These are phyloP conservation scores for Phorcus lineatus DNA, from an alignment of 2,888 invertebrate genomes.

Conservation along the genomic window DNA sequence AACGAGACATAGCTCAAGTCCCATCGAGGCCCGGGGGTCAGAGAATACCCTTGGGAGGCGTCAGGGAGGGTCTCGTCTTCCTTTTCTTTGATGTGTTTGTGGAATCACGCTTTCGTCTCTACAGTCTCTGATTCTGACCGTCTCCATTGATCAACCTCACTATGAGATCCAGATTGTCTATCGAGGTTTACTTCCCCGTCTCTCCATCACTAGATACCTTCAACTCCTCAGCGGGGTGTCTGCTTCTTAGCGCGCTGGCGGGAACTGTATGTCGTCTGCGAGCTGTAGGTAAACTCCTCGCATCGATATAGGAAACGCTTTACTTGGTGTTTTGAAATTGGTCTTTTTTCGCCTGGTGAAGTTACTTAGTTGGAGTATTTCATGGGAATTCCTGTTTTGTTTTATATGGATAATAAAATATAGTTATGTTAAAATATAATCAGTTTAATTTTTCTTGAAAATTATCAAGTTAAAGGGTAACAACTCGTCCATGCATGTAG, in stretches of 20 bases:
- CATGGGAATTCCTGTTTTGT: no score
- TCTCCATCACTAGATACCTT: neutral
- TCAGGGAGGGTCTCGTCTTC: constrained; percentile 12
- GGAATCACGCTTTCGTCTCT: neutral
- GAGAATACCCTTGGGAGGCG: neutral
- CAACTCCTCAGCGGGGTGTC: neutral
- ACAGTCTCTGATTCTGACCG: neutral
- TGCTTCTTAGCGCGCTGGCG: neutral
- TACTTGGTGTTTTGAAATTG: no score
- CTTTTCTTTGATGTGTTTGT: constrained; percentile 20
- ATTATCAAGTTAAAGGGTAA: no score
- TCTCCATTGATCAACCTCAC: neutral
- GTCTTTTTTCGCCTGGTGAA: no score
- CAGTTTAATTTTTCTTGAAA: no score
- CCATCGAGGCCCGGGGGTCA: neutral
- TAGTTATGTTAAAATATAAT: no score
- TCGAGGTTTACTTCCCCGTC: neutral
- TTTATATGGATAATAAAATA: no score
- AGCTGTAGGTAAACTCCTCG: neutral
- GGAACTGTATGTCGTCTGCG: neutral
- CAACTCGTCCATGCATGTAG: no score
- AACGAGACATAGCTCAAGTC: neutral
- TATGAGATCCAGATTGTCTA: constrained; percentile 9
- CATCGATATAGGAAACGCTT: no score
- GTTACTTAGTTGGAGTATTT: no score